Evolutionary conservation across 2,888 invertebrate genomes (phyloP).

Genomic region (Oscheius sp.): DNA sequence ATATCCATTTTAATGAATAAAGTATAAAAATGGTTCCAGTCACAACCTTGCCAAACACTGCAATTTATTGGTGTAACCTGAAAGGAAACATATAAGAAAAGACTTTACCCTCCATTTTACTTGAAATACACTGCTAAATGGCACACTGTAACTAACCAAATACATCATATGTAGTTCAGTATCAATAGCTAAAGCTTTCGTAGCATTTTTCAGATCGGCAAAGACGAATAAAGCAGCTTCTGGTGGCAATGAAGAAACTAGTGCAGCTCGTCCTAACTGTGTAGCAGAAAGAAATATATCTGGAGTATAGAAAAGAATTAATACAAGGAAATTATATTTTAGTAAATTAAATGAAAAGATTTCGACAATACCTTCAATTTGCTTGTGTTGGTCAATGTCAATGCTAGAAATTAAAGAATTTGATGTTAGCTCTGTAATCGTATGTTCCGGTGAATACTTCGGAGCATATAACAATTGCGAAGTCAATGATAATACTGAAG

Average conservation of each 20-base stretch:
- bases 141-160: slow-evolving; percentile 79
- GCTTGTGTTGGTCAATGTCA: background rate
- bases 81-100: no score
- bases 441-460: slow-evolving; percentile 31
- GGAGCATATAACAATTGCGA: slow-evolving; percentile 34
- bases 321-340: no score
- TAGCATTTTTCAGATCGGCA: slow-evolving; percentile 88
- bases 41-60: slow-evolving; percentile 82
- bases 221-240: slow-evolving; percentile 90
- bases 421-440: slow-evolving; percentile 17
- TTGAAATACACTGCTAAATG: background rate
- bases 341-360: no score
- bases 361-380: slow-evolving; percentile 4
- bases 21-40: slow-evolving; percentile 80
- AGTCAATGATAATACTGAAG: slow-evolving; percentile 32
- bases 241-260: slow-evolving; percentile 92
- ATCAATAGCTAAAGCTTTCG: slow-evolving; percentile 89
- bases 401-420: slow-evolving; percentile 22
- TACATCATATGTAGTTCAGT: slow-evolving; percentile 95
- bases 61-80: slow-evolving; percentile 88
- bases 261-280: slow-evolving; percentile 89
- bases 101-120: no score
- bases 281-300: slow-evolving; percentile 78
- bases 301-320: background rate
- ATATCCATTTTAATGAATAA: slow-evolving; percentile 85